Percentiles rank a stretch among this genome's conserved stretches.
Evolutionary conservation across 1,140 invertebrate species (phyloP).

Genomic region (Daktulosphaira vitifoliae): DNA sequence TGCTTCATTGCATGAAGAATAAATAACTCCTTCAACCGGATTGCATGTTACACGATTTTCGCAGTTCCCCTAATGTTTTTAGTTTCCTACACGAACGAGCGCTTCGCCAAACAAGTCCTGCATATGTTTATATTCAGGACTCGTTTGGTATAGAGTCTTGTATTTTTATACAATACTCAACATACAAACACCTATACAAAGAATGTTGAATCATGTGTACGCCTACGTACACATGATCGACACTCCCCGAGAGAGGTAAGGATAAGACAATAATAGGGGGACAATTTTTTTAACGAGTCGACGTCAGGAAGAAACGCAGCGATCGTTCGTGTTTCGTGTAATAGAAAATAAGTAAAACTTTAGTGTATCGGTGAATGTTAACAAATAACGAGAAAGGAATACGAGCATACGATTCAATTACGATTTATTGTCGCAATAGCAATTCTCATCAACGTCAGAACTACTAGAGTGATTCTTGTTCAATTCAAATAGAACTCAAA

Average conservation of each 20-base stretch:
- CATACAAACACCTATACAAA: background rate
- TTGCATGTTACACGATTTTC: constrained; percentile 2
- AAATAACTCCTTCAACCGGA: constrained; percentile 23
- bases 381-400: too few species aligned
- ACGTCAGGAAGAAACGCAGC: too few species aligned
- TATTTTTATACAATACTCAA: too few species aligned
- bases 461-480: background rate
- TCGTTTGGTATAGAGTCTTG: too few species aligned
- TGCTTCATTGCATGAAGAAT: background rate
- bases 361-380: too few species aligned
- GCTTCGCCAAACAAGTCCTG: constrained; percentile 4
- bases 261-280: too few species aligned
- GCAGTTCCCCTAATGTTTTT: background rate
- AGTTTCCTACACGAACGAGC: background rate
- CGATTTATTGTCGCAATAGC: background rate
- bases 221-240: background rate
- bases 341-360: too few species aligned
- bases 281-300: too few species aligned
- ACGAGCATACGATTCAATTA: constrained; percentile 7
- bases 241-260: too few species aligned
- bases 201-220: background rate
- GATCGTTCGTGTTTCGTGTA: too few species aligned
- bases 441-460: constrained; percentile 19
- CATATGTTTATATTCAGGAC: constrained; percentile 9
- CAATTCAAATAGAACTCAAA: too few species aligned